Evolutionary conservation across 2,113 vertebrate genomes (phyloP).

Genomic region (Onychorhynchus coronatus): DNA sequence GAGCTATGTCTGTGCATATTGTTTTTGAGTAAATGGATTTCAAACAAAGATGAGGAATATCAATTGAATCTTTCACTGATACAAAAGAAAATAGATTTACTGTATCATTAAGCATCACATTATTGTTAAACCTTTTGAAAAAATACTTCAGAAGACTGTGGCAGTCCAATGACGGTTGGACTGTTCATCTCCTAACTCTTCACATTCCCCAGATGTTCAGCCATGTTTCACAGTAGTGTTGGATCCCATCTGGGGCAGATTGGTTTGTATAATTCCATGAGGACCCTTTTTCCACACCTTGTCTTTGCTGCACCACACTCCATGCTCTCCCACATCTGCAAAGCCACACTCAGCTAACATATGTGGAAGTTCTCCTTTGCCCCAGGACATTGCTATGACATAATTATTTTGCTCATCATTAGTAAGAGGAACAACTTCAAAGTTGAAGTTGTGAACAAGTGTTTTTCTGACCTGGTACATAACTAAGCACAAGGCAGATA

Average conservation of each 20-base stretch:
- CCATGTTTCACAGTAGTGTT: background rate
- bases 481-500: background rate
- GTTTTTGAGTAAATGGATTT: background rate
- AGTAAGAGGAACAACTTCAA: background rate
- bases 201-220: background rate
- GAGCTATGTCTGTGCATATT: background rate
- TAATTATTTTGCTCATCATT: background rate
- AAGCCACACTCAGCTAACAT: rapidly evolving
- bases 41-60: background rate
- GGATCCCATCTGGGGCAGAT: background rate
- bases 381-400: background rate
- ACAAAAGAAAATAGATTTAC: background rate
- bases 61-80: background rate
- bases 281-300: background rate
- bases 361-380: background rate
- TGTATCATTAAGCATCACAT: background rate
- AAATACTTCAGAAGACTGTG: background rate
- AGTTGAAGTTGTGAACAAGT: background rate
- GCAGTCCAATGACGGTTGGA: background rate
- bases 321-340: background rate
- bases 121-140: background rate
- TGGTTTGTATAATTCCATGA: background rate
- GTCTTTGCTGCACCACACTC: background rate
- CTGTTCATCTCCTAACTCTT: background rate
- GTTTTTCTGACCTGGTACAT: background rate